Conservation (phyloP, 1,140 invertebrate species). For the Hirudo medicinalis region DNA sequence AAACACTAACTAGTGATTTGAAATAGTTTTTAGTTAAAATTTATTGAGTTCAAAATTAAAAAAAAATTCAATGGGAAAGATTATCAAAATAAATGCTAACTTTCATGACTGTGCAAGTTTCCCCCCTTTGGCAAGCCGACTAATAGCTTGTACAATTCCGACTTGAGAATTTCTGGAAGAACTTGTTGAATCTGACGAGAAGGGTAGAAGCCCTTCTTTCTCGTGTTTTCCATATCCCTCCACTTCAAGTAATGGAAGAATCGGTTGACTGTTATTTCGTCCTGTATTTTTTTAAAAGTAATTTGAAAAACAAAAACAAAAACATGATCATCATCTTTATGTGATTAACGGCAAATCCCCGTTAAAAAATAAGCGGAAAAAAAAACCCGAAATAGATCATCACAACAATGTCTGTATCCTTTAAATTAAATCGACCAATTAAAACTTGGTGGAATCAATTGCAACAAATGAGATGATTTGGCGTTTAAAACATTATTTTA, state of each 20-base stretch:
- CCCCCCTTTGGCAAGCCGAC: slow-evolving; percentile 20
- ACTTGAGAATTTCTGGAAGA: slow-evolving; percentile 4
- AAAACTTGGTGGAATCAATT: too few relatives aligned
- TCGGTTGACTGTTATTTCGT: slow-evolving; percentile 12
- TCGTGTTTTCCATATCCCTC: slow-evolving; percentile 2
- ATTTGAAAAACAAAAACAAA: too few relatives aligned
- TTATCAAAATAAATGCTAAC: slow-evolving; percentile 1
- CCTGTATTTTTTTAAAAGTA: slow-evolving; percentile 1
- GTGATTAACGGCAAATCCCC: too few relatives aligned
- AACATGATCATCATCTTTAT: too few relatives aligned
- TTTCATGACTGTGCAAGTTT: slow-evolving; percentile 21
- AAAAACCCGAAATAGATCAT: too few relatives aligned
- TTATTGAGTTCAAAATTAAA: not conserved
- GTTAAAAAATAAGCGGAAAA: too few relatives aligned
- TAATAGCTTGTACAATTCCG: slow-evolving; percentile 14
- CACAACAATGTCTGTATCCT: too few relatives aligned
- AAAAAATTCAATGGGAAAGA: not conserved
- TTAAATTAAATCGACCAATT: too few relatives aligned
- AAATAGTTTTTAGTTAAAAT: not conserved
- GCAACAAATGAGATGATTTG: too few relatives aligned
- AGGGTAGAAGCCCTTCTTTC: slow-evolving; percentile 13
- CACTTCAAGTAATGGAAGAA: slow-evolving; percentile 20
- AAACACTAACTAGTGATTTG: not conserved
- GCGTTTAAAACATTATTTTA: too few relatives aligned
- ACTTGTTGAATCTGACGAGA: slow-evolving; percentile 18